Evolutionary conservation across 2,797 vertebrate genomes (phyloP).

Genomic region (Poeciliopsis presidionis): DNA sequence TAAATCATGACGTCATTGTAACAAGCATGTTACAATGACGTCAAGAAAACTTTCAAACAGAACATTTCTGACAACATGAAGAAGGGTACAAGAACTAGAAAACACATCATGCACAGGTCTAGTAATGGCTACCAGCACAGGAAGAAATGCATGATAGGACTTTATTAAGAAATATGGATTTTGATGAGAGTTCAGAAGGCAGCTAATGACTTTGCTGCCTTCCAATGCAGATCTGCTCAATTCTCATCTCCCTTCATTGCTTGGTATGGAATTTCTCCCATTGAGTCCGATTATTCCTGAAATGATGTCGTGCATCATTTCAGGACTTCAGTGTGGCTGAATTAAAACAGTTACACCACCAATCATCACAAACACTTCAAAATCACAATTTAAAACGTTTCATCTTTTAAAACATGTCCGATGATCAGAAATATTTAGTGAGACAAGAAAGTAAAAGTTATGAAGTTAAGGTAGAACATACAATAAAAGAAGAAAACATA

Average conservation of each 20-base stretch:
- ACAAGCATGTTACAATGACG: too few relatives aligned
- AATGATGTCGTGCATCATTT: background rate
- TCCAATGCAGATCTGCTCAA: too few relatives aligned
- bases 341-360: background rate
- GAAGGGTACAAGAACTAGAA: background rate
- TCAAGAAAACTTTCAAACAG: background rate
- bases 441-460: background rate
- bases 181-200: too few relatives aligned
- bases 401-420: background rate
- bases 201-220: too few relatives aligned
- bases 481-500: background rate
- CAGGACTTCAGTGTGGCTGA: background rate
- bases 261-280: too few relatives aligned
- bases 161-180: too few relatives aligned
- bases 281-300: too few relatives aligned
- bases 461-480: background rate
- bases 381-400: background rate
- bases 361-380: background rate
- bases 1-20: background rate
- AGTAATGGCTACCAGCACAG: background rate
- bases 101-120: background rate
- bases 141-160: background rate
- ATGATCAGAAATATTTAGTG: background rate
- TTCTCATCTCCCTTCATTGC: too few relatives aligned
- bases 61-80: background rate